Evolutionary conservation across 2,888 invertebrate species (phyloP), one percentile per base, ranked within the genome.

Genomic region (Tridacna gigas): DNA sequence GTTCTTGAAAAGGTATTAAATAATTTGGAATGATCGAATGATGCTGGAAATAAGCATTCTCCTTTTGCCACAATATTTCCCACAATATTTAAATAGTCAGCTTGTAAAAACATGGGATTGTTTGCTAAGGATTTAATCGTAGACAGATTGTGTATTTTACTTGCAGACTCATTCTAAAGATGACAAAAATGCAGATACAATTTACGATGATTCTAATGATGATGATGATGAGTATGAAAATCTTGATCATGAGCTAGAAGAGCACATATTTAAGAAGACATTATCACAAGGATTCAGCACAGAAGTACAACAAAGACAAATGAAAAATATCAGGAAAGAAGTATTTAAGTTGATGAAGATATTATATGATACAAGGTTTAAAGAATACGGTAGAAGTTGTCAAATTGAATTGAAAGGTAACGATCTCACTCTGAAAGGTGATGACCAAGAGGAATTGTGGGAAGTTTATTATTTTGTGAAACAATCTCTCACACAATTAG

Each of bases 271-370:
- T 69, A 22, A 69, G 45, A 48, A 25, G 5, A 51, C 71, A 15
- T 26, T 71, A 26, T 71, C 71, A 7, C 0, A 13, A 9, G n/a
- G 25, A 71, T 15, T 22, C 0, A 48, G 18, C n/a, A 67, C 45
- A 18, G 15, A 11, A 28, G 45, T 13, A 18, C 37, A 71, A 12
- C 12, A 25, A 11, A 25, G 3, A 7, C 13, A 22, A 13, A 25
- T 71, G 20, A 71, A 25, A 25, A 71, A 71, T 13, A n/a, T 71
- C 12, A 71, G 71, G 13, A 48, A 5, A 51, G 71, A 71, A 15
- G 71, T 71, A 0, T 51, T 71, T 25, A 11, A 22, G 0, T 47
- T 71, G 20, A 25, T 22, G n/a, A 71, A 71, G 37, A 51, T 51
- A 2, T 20, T 51, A 13, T 26, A 71, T 37, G 37, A 25, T 9